Evolutionary conservation across 2,888 invertebrate genomes (phyloP), one percentile per base, ranked within the genome.

Genomic region (Drosophila longiperda): DNA sequence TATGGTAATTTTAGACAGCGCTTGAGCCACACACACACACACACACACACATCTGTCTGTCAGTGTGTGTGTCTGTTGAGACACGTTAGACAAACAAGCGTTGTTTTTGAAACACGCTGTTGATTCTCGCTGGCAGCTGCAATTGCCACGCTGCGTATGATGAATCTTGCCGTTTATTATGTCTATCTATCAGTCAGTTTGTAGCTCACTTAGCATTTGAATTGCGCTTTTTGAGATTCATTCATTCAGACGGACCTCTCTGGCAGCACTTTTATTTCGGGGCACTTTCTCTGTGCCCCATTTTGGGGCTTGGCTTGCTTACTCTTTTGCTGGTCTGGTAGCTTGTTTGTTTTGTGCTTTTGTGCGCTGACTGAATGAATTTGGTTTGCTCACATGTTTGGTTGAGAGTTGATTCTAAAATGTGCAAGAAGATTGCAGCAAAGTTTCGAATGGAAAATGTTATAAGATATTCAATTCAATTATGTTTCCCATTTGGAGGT

Each of bases 161-260:
- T 54, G 53, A 20, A 53, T 34, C 23, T 2, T n/a, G 17, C 8
- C 54, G 23, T 55, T 15, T 52, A 57, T 63, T 67, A 55, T 55
- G 55, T 36, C 55, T 64, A 26, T 60, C 34, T 38, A 38, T 38
- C 36, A 8, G 20, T 49, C 57, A 33, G 20, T 52, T 26, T 49
- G 49, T 26, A n/a, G 42, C 11, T 23, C 15, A 48, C 15, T 29
- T 12, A 49, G 54, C 71, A 73, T 85, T 68, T 77, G 64, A 68
- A 49, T 67, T 86, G 89, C 80, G 75, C 86, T 80, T 89, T 86
- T 80, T 60, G 69, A 68, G 70, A 81, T 76, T 83, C 45, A 45
- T 89, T 70, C 87, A 83, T 78, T 80, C 74, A n/a, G 5, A 53
- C 52, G 5, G 23, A 34, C 12, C 26, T 26, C 26, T 64, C 65